A percentile compares a stretch with the other conserved stretches of the same genome.
phyloP scores from a whole-genome alignment of 2,797 vertebrate species.

The Argya squamiceps region DNA sequence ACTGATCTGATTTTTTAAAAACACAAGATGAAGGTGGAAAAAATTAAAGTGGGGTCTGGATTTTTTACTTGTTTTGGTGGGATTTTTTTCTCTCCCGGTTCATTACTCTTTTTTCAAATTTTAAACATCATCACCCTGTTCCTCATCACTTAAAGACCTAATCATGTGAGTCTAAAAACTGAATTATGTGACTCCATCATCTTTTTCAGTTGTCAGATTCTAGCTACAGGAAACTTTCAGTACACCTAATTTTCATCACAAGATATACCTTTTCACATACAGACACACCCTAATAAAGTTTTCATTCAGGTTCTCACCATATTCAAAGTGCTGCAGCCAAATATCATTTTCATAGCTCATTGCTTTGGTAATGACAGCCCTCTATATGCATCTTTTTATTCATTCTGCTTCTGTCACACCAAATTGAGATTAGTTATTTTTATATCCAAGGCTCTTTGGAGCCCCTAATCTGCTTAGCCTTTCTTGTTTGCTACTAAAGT shows the following conservation, averaged over 20 bases:
- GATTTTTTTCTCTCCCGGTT: rapidly evolving
- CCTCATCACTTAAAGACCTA: neutral
- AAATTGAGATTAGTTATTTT: neutral
- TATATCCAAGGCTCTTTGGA: neutral
- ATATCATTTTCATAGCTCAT: slow-evolving; percentile 22
- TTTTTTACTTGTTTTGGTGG: neutral
- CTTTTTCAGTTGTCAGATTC: neutral
- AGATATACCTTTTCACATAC: neutral
- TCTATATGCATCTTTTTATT: neutral
- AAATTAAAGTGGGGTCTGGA: neutral
- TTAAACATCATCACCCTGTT: neutral
- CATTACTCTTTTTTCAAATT: neutral
- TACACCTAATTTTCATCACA: neutral
- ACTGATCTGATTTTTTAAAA: neutral
- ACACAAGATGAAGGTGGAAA: neutral
- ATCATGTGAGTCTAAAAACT: neutral
- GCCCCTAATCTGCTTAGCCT: neutral
- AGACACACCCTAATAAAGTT: neutral
- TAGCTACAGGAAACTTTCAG: neutral
- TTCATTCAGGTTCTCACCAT: neutral
- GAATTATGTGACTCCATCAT: neutral
- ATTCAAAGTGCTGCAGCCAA: neutral
- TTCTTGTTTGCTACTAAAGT: neutral
- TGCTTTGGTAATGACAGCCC: slow-evolving; percentile 2
- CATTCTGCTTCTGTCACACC: neutral